A percentile compares a stretch with the other conserved stretches of the same genome.
These are phyloP conservation scores for Gorsachius magnificus DNA, from an alignment of 2,797 vertebrate species.

Conservation along the genomic window DNA sequence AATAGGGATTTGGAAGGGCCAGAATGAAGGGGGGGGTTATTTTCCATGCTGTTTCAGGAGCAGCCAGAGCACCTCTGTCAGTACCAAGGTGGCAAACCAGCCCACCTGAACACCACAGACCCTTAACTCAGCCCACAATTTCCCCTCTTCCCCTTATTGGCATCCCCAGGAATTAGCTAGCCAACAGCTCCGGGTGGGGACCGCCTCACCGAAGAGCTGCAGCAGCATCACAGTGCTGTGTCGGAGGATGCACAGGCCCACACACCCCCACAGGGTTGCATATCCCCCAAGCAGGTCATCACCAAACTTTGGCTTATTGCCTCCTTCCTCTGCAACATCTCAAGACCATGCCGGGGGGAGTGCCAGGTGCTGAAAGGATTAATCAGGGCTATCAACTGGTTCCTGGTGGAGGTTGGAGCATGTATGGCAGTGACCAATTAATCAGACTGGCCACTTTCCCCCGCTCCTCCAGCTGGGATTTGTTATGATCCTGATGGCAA, in stretches of 20 bases:
- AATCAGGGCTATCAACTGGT: neutral
- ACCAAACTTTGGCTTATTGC: neutral
- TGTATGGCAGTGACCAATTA: neutral
- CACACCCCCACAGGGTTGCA: rapidly evolving
- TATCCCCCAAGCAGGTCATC: neutral
- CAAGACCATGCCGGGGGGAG: rapidly evolving
- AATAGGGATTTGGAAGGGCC: neutral
- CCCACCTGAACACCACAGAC: neutral
- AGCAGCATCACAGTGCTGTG: rapidly evolving
- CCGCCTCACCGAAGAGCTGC: rapidly evolving
- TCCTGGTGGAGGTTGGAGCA: neutral
- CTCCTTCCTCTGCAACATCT: neutral
- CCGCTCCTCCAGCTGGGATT: neutral
- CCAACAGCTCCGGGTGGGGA: neutral
- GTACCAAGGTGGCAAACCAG: neutral
- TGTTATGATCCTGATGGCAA: neutral
- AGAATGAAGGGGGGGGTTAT: rapidly evolving
- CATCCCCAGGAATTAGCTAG: neutral
- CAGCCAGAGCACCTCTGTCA: neutral
- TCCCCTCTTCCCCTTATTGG: neutral
- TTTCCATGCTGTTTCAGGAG: rapidly evolving
- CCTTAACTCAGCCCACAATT: neutral
- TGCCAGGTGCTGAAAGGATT: neutral
- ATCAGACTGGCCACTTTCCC: neutral
- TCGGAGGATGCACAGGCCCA: neutral